Evolutionary conservation across 1,140 invertebrate genomes (phyloP).

Genomic region (Drosophila setifemur): DNA sequence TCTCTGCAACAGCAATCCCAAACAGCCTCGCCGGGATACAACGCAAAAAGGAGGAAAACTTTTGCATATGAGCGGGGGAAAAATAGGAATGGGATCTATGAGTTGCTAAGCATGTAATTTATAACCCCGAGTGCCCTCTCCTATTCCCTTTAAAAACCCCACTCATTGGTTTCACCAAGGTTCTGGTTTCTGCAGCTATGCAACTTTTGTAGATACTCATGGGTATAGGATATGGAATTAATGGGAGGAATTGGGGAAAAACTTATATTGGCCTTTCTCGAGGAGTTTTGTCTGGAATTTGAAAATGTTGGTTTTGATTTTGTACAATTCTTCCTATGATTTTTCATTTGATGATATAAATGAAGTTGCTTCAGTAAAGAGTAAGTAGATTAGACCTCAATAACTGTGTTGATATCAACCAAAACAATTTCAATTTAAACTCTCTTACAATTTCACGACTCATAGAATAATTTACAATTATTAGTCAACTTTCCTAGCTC

Average conservation of each 20-base stretch:
- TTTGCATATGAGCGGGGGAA: slow-evolving; percentile 22
- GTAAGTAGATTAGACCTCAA: no score
- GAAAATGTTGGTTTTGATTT: no score
- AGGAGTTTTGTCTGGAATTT: no score
- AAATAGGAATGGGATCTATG: slow-evolving; percentile 8
- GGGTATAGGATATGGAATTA: neutral
- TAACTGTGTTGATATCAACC: no score
- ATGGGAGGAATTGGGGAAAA: neutral
- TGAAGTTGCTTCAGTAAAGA: no score
- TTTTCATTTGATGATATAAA: no score
- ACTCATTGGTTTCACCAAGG: neutral
- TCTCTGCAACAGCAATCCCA: slow-evolving; percentile 30
- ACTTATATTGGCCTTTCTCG: neutral
- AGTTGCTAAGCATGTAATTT: slow-evolving; percentile 58
- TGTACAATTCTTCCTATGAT: no score
- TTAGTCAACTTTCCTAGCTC: no score
- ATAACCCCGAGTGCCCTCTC: slow-evolving; percentile 23
- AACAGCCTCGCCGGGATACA: neutral
- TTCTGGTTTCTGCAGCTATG: slow-evolving; percentile 38
- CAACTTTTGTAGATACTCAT: slow-evolving; percentile 22
- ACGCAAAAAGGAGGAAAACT: slow-evolving; percentile 17
- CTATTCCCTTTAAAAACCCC: neutral
- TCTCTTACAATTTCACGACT: no score
- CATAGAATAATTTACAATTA: no score
- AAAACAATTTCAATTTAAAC: no score